phyloP scores from a whole-genome alignment of 2,888 invertebrate species.

The Tenthredo amoena region DNA sequence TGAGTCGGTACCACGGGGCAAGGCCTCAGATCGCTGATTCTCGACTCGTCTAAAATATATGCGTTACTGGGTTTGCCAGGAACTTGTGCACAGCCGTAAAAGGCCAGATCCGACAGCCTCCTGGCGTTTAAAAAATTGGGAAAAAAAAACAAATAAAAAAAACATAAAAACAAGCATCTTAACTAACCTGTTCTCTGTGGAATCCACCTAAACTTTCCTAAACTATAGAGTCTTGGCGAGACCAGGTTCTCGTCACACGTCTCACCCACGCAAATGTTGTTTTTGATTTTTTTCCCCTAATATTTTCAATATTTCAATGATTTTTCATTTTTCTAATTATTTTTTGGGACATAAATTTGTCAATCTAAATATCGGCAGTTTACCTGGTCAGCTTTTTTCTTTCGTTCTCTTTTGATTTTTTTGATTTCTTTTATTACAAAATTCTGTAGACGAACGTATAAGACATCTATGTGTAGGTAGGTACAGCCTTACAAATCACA shows the following conservation, averaged over 20 bases:
- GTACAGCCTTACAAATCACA: not conserved
- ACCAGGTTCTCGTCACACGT: not conserved
- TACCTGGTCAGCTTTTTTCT: too few relatives aligned
- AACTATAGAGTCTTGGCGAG: not conserved
- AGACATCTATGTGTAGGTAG: not conserved
- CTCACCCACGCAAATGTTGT: not conserved
- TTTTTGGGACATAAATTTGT: not conserved
- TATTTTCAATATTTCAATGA: not conserved
- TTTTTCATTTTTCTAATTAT: not conserved
- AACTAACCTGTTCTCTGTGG: constrained; percentile 21
- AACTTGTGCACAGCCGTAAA: constrained; percentile 32
- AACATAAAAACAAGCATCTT: not conserved
- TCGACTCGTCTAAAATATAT: not conserved
- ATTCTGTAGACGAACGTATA: not conserved
- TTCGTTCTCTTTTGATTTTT: too few relatives aligned
- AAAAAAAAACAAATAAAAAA: not conserved
- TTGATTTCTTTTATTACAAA: too few relatives aligned
- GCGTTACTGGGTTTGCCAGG: constrained; percentile 15
- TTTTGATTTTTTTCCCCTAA: not conserved
- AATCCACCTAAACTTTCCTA: not conserved
- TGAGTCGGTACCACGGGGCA: constrained; percentile 11
- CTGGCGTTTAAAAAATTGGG: not conserved
- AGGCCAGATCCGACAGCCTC: constrained; percentile 21
- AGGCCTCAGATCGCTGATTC: not conserved
- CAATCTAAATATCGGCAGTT: too few relatives aligned